phyloP scores from a whole-genome alignment of 2,113 vertebrate genomes.

The Myotis davidii region DNA sequence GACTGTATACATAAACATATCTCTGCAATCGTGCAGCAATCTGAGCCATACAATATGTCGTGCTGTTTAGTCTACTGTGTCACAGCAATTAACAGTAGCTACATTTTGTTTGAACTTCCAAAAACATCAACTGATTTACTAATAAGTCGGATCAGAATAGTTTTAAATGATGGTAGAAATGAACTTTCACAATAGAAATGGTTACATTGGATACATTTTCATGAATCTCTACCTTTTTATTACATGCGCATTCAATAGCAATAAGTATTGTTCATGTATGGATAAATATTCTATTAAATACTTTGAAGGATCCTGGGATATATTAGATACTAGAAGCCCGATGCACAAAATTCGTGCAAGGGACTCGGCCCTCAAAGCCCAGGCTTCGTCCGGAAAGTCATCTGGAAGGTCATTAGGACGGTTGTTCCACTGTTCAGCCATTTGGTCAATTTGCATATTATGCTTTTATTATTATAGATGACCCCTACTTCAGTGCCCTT shows the following conservation, averaged over 20 bases:
- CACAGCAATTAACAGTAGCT: conserved; percentile 41
- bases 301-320: not conserved
- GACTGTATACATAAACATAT: conserved; percentile 58
- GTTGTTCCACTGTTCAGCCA: no score
- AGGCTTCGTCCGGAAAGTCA: no score
- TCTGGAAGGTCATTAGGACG: no score
- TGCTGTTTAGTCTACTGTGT: conserved; percentile 24
- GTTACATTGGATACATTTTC: not conserved
- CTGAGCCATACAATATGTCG: conserved; percentile 52
- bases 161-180: conserved; percentile 20
- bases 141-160: not conserved
- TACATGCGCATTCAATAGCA: not conserved
- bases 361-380: no score
- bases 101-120: not conserved
- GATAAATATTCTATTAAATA: not conserved
- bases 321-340: not conserved
- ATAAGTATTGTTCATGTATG: not conserved
- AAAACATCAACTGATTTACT: conserved; percentile 9
- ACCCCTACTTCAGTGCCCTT: not conserved
- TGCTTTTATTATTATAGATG: not conserved
- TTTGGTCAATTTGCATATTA: no score
- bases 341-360: no score
- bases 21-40: conserved; percentile 33
- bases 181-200: conserved; percentile 40
- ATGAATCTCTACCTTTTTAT: not conserved